Base-by-base conservation (phyloP, 2,113 vertebrate genomes). In the Entomyzon cyanotis region DNA sequence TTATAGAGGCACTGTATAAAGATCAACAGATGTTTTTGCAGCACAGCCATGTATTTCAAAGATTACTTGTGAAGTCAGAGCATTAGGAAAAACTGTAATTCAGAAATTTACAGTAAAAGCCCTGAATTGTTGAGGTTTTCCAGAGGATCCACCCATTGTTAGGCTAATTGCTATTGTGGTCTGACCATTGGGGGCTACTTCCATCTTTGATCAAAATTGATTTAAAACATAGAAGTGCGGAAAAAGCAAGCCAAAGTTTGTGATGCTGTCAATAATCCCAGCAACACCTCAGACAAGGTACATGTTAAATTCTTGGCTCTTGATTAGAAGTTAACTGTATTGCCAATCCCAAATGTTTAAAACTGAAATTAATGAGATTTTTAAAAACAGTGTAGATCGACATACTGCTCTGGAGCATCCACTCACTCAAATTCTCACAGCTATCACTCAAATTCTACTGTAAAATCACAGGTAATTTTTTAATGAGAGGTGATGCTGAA, bases 21-120 rank as follows among this genome's bases (percentile, higher is more conserved):
- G 46, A 94, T 74, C 69, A 87, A 73, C 86, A 93, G 93, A 94
- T 96, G 94, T 89, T 96, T 96, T 91, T 39, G 39, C 94, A 58
- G 76, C 90, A 70, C 31, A 82, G 74, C 47, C 55, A 13, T 37
- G 78, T 89, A 62, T 86, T 86, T 95, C 90, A 85, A 25, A 44
- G 44, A 52, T 63, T 83, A 75, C 86, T 95, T 63, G 33, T 4
- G 23, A 95, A 87, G 41, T n/a, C 4, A 23, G 11, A 70, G 28
- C 44, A 50, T 70, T 77, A 84, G 53, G 50, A 83, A 83, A 82
- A 78, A 71, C 12, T 5, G 3, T 52, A 85, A 80, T 68, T 56
- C 58, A 90, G 37, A 87, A 84, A 89, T 60, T 82, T 15, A 56
- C 42, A 55, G 53, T 25, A 30, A 74, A 88, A 74, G 31, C 30